Evolutionary conservation across 1,140 invertebrate species (phyloP).

Genomic region (Zaprionus davidi): DNA sequence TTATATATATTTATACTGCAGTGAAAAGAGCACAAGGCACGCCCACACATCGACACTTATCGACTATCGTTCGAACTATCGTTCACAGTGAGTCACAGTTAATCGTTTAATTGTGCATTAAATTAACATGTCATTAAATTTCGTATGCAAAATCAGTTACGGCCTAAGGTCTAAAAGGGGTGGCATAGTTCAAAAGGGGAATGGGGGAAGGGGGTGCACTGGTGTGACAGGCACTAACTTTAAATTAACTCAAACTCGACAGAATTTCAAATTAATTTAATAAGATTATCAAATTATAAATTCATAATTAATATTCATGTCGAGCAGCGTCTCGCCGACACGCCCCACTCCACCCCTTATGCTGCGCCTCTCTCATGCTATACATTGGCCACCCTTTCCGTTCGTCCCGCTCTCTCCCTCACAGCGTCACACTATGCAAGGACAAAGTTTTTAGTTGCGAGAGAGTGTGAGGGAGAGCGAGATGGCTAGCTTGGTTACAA

Average conservation of each 20-base stretch:
- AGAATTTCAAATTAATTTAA: slow-evolving; percentile 83
- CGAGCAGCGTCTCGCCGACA: slow-evolving; percentile 28
- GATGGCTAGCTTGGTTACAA: slow-evolving; percentile 54
- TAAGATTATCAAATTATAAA: slow-evolving; percentile 82
- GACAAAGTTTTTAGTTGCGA: slow-evolving; percentile 37
- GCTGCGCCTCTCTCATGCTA: neutral
- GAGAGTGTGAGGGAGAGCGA: slow-evolving; percentile 3
- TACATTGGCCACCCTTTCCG: neutral
- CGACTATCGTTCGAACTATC: slow-evolving; percentile 5
- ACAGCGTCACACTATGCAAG: slow-evolving; percentile 23
- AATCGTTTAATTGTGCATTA: slow-evolving; percentile 52
- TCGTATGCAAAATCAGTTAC: slow-evolving; percentile 39
- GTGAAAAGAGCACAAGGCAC: neutral
- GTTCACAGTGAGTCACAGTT: slow-evolving; percentile 3
- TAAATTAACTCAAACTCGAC: slow-evolving; percentile 77
- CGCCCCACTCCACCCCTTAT: neutral
- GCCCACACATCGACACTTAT: slow-evolving; percentile 1
- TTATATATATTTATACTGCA: slow-evolving; percentile 6
- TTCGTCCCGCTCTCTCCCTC: neutral
- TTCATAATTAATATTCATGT: slow-evolving; percentile 81
- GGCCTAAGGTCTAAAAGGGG: neutral
- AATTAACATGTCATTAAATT: slow-evolving; percentile 68
- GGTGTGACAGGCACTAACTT: slow-evolving; percentile 55
- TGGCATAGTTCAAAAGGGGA: neutral
- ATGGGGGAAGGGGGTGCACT: neutral